Conservation (phyloP, 2,888 invertebrate genomes). For the Drosophila buzzatii region DNA sequence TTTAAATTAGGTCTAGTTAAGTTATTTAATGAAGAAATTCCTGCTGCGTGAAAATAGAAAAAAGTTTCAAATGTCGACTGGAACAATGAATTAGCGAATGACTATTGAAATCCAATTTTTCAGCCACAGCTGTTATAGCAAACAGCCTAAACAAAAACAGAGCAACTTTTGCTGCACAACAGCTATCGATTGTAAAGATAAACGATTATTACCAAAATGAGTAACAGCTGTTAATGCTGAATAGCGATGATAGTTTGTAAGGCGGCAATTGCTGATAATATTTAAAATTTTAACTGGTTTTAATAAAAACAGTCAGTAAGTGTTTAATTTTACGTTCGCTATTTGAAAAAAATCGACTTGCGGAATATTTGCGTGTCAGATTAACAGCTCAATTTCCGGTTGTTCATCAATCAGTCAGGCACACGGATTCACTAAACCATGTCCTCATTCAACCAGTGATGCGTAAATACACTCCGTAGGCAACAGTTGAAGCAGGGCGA, state of each 20-base stretch:
- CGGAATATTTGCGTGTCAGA: constrained; percentile 45
- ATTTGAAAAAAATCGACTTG: constrained; percentile 33
- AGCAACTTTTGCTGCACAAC: background rate
- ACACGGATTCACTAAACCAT: constrained; percentile 20
- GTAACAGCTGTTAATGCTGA: constrained; percentile 31
- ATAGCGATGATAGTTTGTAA: background rate
- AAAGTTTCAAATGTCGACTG: too few relatives aligned
- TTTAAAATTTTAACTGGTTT: background rate
- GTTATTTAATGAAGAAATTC: background rate
- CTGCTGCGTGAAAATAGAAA: background rate
- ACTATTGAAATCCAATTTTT: background rate
- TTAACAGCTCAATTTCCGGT: constrained; percentile 23
- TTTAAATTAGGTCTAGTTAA: background rate
- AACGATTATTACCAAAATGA: background rate
- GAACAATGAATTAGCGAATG: background rate
- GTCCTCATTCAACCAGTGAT: constrained; percentile 16
- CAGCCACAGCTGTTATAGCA: background rate
- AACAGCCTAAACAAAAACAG: background rate
- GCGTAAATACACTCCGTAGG: constrained; percentile 47
- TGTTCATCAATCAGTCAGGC: background rate
- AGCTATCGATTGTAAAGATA: background rate
- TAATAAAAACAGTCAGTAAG: too few relatives aligned
- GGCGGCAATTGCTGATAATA: constrained; percentile 18
- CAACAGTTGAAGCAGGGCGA: constrained; percentile 10
- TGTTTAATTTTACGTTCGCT: background rate